Conservation (phyloP, 2,888 invertebrate species). For the Dryococelus australis region DNA sequence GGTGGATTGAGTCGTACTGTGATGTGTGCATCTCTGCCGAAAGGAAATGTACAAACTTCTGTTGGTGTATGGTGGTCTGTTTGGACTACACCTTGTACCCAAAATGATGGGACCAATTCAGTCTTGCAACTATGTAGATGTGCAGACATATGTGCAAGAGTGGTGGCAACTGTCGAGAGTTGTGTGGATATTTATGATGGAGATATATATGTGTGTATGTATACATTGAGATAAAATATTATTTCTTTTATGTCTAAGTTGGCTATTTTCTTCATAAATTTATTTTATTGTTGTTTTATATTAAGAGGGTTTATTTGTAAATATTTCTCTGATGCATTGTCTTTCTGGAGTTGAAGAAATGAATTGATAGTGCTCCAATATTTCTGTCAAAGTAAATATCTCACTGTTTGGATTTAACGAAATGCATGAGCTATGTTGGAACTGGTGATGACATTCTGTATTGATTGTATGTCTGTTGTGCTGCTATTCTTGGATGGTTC, state of each 20-base stretch:
- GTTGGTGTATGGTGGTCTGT: not conserved
- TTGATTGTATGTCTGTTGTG: no score
- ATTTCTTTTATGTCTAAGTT: constrained; percentile 10
- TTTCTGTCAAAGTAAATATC: not conserved
- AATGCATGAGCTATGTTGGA: no score
- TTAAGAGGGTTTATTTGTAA: not conserved
- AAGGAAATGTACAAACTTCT: not conserved
- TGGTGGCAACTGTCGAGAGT: not conserved
- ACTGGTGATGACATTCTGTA: no score
- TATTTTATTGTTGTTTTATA: constrained; percentile 16
- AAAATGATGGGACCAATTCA: constrained; percentile 6
- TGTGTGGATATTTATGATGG: not conserved
- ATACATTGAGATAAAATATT: not conserved
- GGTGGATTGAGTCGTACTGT: no score
- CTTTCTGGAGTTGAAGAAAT: not conserved
- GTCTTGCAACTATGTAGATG: not conserved
- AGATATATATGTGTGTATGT: not conserved
- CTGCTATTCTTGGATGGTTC: no score
- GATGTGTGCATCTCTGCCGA: not conserved
- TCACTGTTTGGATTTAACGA: not conserved
- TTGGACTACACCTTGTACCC: not conserved
- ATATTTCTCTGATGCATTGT: not conserved
- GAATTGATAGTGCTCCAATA: not conserved
- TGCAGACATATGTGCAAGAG: not conserved
- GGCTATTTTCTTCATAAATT: constrained; percentile 10